Percentiles rank a stretch among this genome's conserved stretches.
Evolutionary conservation across 2,888 invertebrate genomes (phyloP).

Genomic region (Willowsia nigromaculata): DNA sequence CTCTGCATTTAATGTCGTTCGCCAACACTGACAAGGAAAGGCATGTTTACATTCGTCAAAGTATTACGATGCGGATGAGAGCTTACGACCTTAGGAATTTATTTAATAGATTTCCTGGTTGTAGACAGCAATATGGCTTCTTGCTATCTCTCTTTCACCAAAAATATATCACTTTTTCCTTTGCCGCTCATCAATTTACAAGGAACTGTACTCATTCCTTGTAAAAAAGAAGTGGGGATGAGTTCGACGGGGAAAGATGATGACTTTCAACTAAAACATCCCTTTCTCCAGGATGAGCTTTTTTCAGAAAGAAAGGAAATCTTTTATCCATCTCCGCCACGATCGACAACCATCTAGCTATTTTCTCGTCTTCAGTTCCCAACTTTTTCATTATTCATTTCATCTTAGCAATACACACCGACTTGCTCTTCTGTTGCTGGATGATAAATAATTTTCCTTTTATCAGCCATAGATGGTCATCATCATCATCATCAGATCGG

Average conservation of each 20-base stretch:
- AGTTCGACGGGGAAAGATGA: not conserved
- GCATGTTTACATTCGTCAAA: not conserved
- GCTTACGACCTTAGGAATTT: too few species aligned
- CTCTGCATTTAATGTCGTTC: not conserved
- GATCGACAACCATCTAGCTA: not conserved
- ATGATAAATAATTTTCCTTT: not conserved
- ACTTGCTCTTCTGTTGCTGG: not conserved
- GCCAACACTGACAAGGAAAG: not conserved
- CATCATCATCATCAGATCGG: not conserved
- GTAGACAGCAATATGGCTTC: not conserved
- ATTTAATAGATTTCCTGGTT: too few species aligned
- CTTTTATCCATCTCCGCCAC: not conserved
- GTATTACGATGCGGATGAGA: too few species aligned
- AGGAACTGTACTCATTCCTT: not conserved
- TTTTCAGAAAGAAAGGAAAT: not conserved
- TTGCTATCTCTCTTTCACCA: not conserved
- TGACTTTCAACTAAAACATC: constrained; percentile 1
- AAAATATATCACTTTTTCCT: not conserved
- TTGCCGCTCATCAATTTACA: not conserved
- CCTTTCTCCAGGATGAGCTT: not conserved
- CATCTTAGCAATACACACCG: not conserved
- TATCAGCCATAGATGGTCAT: not conserved
- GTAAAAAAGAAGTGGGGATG: not conserved
- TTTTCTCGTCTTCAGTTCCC: not conserved
- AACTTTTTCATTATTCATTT: not conserved